These are phyloP conservation scores for Rotaria socialis DNA, from an alignment of 2,888 invertebrate species.

Conservation along the genomic window DNA sequence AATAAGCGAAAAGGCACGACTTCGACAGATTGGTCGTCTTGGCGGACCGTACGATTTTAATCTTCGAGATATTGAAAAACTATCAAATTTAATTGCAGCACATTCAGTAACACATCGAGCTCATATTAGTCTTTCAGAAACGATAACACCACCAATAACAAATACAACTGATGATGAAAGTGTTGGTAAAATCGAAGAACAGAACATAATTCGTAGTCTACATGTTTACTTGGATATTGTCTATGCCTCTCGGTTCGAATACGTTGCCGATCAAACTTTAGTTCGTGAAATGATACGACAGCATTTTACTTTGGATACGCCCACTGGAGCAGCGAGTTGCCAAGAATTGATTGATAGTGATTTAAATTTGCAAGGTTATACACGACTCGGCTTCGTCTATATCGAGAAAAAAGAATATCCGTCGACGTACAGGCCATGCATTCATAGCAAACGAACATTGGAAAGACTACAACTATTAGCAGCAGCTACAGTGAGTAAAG, in stretches of 20 bases:
- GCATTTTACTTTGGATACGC: not conserved
- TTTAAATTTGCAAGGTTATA: slow-evolving; percentile 2
- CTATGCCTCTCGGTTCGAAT: not conserved
- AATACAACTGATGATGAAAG: not conserved
- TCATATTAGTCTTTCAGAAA: not conserved
- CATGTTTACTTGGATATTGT: not conserved
- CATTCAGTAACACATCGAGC: not conserved
- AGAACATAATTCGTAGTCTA: not conserved
- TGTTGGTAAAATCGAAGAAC: not conserved
- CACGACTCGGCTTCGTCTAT: not conserved
- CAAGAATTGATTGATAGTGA: not conserved
- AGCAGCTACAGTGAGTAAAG: not conserved
- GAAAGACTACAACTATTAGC: not conserved
- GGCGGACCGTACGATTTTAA: slow-evolving; percentile 12
- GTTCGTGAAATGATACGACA: not conserved
- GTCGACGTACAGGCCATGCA: not conserved
- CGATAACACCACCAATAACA: not conserved
- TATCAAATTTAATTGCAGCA: not conserved
- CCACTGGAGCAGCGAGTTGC: not conserved
- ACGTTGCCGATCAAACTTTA: not conserved
- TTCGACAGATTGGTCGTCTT: not conserved
- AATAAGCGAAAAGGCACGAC: not conserved
- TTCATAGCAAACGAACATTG: not conserved
- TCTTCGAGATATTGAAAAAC: not conserved
- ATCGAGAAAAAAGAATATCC: not conserved